Base-by-base conservation (phyloP, 2,113 vertebrate species). In the Trochalopteron elliotii region DNA sequence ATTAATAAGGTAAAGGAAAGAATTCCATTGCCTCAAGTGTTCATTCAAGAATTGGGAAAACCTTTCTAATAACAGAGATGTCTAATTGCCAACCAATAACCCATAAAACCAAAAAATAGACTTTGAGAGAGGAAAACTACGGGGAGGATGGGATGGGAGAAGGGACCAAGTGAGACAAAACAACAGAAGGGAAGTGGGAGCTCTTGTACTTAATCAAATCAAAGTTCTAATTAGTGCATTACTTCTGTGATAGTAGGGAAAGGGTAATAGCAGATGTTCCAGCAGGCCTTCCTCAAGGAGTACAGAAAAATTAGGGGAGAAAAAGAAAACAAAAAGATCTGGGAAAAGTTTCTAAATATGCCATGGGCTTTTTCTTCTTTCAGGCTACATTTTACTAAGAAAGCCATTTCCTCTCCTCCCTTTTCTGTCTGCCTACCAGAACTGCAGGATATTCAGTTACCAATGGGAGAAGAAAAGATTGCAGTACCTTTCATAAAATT, bases 1-100 rank as follows among this genome's bases (percentile, higher is more conserved):
- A 71, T 94, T 95, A 87, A 84, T 86, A 87, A 83, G 37, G 57
- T 57, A 47, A 93, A 68, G 68, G 53, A 70, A 89, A 59, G 65
- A 94, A 95, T 95, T 95, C 44, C 15, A 61, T 20, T 82, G 60
- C 93, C 93, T 87, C 68, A 85, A 87, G 83, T 87, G 64, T 56
- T 96, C 69, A 5, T 94, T 94, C 89, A 47, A 70, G 74, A 93
- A 35, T 28, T 91, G 77, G 61, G 61, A 63, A 91, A 94, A 56
- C 7, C 72, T 61, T 91, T 60, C 33, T 93, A 87, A 57, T 37
- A 83, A 72, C 35, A 78, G 55, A 85, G n/a, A 60, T 10, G 42
- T 87, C 42, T 40, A 45, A 53, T 33, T 93, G 79, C 93, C 94
- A 83, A 82, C 37, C 77, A 94, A 27, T 4, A 5, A 60, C 55